Percentiles rank a stretch among this genome's conserved stretches.
Conservation (phyloP, 2,888 invertebrate genomes). For the Ectemnius lituratus region DNA sequence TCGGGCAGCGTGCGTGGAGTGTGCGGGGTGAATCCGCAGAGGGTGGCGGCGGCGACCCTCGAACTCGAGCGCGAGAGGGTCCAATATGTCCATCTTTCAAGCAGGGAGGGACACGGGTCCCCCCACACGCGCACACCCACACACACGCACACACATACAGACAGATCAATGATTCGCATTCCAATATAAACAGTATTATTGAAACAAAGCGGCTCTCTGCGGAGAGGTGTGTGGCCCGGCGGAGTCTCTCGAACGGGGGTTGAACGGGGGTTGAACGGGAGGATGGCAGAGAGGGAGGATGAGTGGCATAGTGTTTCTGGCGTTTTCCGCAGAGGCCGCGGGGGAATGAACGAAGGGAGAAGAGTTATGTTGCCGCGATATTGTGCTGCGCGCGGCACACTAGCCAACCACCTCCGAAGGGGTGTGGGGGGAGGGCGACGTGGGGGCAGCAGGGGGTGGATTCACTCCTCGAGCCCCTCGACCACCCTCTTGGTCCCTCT, state of each 20-base stretch:
- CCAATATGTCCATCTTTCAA: slow-evolving; percentile 76
- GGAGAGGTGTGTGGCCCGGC: slow-evolving; percentile 34
- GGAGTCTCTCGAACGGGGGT: slow-evolving; percentile 34
- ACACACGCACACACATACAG: slow-evolving; percentile 59
- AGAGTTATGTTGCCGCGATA: slow-evolving; percentile 78
- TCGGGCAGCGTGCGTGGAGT: slow-evolving; percentile 3
- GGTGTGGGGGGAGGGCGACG: not conserved
- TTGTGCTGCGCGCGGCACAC: slow-evolving; percentile 75
- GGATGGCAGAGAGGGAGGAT: slow-evolving; percentile 18
- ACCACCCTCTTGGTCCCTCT: slow-evolving; percentile 29
- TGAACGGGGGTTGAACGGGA: slow-evolving; percentile 33
- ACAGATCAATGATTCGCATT: slow-evolving; percentile 78
- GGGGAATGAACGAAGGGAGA: slow-evolving; percentile 75
- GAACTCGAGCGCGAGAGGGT: slow-evolving; percentile 28
- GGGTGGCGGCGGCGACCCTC: slow-evolving; percentile 46
- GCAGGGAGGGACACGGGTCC: slow-evolving; percentile 63
- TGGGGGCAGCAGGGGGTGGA: not conserved
- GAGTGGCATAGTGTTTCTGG: slow-evolving; percentile 70
- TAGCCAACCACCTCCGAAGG: slow-evolving; percentile 65
- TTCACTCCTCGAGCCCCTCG: slow-evolving; percentile 24
- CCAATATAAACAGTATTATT: slow-evolving; percentile 78
- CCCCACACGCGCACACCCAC: slow-evolving; percentile 52
- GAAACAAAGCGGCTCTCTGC: slow-evolving; percentile 74
- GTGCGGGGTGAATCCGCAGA: slow-evolving; percentile 21
- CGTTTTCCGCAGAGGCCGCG: slow-evolving; percentile 63